Base-by-base conservation (phyloP, 2,888 invertebrate species). In the Dicranocentrus wangi region DNA sequence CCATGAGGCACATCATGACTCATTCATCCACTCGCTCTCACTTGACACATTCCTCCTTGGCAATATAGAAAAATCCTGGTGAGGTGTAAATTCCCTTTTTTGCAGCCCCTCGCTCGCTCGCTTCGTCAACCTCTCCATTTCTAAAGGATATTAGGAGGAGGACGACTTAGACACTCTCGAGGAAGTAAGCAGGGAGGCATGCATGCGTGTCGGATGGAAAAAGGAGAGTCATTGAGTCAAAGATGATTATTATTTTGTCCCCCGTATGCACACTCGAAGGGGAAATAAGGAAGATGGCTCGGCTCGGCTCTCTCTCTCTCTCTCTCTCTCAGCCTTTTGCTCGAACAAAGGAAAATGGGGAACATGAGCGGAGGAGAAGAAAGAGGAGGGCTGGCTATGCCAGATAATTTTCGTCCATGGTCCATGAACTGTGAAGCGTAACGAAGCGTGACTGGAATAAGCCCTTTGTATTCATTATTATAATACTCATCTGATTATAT, bases 381-480 rank as follows among this genome's bases (percentile, higher is more conserved):
- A 39, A 13, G 39, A 58, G 55, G 42, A 51, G 51, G 73, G 72
- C 72, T 75, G 69, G 78, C 47, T 78, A 63, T 78, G 78, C 65
- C 47, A 76, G 81, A 73, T 81, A 81, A 81, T 81, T 81, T 81
- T 68, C 39, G 72, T 72, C 71, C 78, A 78, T 68, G 80, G 80
- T 75, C 73, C 81, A 81, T 81, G 81, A 75, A 78, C 78, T 70
- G 73, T 82, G 82, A 82, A 79, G 82, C 82, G 78, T 73, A 82
- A 72, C 79, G 73, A 78, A 79, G 82, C 82, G 66, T 79, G 79
- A 82, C 82, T 73, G 53, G 78, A 82, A 78, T 73, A 63, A 82
- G 69, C 61, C 75, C 66, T 69, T 82, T 73, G 69, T 78, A 79
- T 78, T 78, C 72, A 70, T 75, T 76, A 77, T 71, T 55, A 71